These are phyloP conservation scores for Agelastica alni DNA, from an alignment of 2,888 invertebrate genomes.

Conservation along the genomic window DNA sequence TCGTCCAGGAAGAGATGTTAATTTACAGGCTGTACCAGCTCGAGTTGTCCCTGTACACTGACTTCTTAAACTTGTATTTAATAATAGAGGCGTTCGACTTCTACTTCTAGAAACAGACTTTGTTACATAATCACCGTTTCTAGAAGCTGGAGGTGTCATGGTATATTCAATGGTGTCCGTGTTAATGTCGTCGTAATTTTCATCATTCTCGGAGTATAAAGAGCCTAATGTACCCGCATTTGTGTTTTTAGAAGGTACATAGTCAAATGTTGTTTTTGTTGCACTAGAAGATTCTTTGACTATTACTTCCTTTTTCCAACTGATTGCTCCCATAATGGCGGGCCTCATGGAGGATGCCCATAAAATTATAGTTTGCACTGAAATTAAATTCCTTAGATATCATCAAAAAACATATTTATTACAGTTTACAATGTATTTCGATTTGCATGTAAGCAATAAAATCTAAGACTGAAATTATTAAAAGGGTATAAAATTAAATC, in stretches of 20 bases:
- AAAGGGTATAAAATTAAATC: too few species aligned
- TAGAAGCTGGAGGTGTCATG: conserved; percentile 50
- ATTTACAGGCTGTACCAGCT: conserved; percentile 52
- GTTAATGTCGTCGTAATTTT: conserved; percentile 26
- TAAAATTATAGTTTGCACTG: conserved; percentile 38
- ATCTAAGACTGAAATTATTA: too few species aligned
- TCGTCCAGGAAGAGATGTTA: conserved; percentile 47
- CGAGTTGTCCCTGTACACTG: conserved; percentile 51
- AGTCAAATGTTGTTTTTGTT: neutral
- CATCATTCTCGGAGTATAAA: conserved; percentile 16
- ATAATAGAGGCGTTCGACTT: conserved; percentile 50
- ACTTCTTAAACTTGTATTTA: conserved; percentile 41
- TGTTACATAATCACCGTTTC: conserved; percentile 40
- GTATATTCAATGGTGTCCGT: conserved; percentile 32
- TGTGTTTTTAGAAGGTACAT: neutral
- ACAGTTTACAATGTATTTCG: too few species aligned
- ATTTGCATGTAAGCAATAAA: too few species aligned
- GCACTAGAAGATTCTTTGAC: too few species aligned
- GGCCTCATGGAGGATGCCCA: conserved; percentile 24
- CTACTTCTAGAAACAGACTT: conserved; percentile 44
- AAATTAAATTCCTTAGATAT: conserved; percentile 3
- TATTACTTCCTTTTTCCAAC: conserved; percentile 28
- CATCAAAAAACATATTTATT: too few species aligned
- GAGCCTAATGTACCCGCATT: too few species aligned
- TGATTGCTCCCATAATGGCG: conserved; percentile 20